Percentiles rank a stretch among this genome's conserved stretches.
Evolutionary conservation across 2,113 vertebrate species (phyloP).

Genomic region (Alaudala cheleensis): DNA sequence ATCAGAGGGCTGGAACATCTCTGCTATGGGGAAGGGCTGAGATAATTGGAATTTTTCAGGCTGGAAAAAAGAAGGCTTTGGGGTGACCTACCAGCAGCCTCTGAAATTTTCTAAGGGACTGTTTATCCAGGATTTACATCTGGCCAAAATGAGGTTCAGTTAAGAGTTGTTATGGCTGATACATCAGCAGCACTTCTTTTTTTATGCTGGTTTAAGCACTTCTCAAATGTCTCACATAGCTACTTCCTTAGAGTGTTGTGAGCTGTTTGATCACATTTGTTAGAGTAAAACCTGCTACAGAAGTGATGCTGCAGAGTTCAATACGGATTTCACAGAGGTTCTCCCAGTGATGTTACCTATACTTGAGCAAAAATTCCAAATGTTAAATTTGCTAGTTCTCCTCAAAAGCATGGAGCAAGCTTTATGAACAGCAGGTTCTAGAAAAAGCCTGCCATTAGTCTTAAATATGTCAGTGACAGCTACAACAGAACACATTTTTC

Average conservation of each 20-base stretch:
- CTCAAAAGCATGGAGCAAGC: background rate
- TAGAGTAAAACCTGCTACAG: background rate
- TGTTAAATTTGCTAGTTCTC: background rate
- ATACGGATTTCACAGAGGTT: background rate
- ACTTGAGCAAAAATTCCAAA: background rate
- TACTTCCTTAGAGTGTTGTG: background rate
- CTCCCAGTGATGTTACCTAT: background rate
- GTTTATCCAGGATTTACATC: background rate
- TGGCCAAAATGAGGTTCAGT: background rate
- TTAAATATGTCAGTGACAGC: background rate
- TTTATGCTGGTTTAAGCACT: fast-evolving
- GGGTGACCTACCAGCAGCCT: background rate
- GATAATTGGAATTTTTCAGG: background rate
- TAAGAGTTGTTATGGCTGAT: background rate
- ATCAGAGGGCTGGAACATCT: background rate
- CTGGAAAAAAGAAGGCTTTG: background rate
- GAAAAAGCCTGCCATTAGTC: background rate
- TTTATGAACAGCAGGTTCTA: background rate
- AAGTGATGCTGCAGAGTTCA: fast-evolving
- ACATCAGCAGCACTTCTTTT: background rate
- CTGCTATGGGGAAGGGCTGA: background rate
- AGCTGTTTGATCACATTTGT: background rate
- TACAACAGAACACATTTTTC: background rate
- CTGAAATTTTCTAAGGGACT: background rate
- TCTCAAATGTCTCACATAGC: fast-evolving